Conservation (phyloP, 2,888 invertebrate species). For the Cerastoderma edule region DNA sequence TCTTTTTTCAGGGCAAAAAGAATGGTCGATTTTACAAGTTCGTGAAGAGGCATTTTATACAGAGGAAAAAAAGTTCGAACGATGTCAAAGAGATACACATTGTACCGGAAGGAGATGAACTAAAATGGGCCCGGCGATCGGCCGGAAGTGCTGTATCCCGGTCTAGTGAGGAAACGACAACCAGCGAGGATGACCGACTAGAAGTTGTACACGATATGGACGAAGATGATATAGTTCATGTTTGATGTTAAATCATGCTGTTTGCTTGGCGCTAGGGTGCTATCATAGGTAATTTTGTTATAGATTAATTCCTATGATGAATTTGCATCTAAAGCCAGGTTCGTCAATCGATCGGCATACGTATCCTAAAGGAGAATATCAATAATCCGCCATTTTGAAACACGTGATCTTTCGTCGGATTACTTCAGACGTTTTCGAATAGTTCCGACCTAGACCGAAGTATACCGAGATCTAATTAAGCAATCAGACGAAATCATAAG, state of each 20-base stretch:
- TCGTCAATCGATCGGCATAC: no score
- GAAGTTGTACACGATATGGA: constrained; percentile 69
- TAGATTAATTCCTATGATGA: no score
- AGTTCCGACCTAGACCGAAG: no score
- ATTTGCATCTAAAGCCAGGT: no score
- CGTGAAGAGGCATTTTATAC: constrained; percentile 65
- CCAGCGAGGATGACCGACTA: constrained; percentile 50
- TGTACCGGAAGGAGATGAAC: constrained; percentile 67
- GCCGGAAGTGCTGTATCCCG: constrained; percentile 69
- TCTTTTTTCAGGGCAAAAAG: constrained; percentile 56
- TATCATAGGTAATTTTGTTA: constrained; percentile 2
- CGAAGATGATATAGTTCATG: constrained; percentile 59
- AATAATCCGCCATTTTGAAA: no score
- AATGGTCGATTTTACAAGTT: constrained; percentile 64
- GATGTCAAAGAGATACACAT: constrained; percentile 68
- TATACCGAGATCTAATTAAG: no score
- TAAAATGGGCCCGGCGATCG: constrained; percentile 67
- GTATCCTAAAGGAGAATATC: no score
- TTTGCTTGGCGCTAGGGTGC: not conserved
- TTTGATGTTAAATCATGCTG: constrained; percentile 17
- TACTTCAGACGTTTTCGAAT: no score
- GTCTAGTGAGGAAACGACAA: constrained; percentile 65
- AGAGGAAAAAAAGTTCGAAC: constrained; percentile 57
- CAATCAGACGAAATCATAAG: no score
- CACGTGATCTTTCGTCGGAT: no score